Conservation (phyloP, 2,888 invertebrate genomes). For the Idaea aversata region DNA sequence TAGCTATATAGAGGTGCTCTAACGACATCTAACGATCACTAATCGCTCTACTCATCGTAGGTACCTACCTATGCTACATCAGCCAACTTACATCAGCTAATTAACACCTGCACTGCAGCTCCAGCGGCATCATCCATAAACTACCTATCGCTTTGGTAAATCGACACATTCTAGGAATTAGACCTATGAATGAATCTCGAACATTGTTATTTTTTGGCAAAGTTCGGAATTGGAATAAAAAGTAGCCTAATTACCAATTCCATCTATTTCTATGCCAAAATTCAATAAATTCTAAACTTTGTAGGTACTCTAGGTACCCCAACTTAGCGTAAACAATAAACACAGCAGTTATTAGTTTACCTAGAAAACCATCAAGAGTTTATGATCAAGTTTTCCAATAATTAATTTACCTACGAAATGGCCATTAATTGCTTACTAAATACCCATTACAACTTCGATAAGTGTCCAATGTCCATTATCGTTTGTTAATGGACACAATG, state of each 20-base stretch:
- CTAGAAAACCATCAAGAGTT: background rate
- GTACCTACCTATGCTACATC: background rate
- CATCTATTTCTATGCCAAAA: no score
- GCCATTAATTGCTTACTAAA: background rate
- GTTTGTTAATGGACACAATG: background rate
- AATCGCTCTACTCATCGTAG: background rate
- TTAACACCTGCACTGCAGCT: background rate
- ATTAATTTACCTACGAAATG: background rate
- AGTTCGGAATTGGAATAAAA: no score
- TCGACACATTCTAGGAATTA: no score
- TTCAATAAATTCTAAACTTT: no score
- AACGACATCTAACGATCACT: background rate
- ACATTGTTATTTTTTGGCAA: no score
- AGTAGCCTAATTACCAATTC: no score
- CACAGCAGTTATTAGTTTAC: background rate
- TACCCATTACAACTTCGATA: background rate
- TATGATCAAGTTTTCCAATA: background rate
- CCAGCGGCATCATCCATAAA: background rate
- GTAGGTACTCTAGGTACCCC: no score
- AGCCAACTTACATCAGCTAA: background rate
- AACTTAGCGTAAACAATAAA: background rate
- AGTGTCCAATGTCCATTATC: background rate
- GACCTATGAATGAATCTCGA: no score
- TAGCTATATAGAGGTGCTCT: background rate
- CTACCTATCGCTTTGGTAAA: background rate